A percentile compares a stretch with the other conserved stretches of the same genome.
These are phyloP conservation scores for Stichodactyla mertensii DNA, from an alignment of 64 coral and sea anemone species.

Conservation along the genomic window DNA sequence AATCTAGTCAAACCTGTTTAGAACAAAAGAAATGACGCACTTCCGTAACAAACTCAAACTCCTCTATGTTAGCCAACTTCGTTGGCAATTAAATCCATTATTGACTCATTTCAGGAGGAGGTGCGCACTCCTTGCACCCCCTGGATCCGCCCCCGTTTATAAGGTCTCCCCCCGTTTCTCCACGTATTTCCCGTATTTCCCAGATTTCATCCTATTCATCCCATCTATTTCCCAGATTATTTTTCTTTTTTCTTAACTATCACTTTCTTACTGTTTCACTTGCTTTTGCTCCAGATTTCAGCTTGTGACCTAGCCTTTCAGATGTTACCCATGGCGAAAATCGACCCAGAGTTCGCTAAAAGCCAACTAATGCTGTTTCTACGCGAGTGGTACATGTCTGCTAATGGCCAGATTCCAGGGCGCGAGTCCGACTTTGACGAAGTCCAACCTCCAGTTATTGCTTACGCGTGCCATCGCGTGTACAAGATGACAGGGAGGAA, in stretches of 20 bases:
- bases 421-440: conserved; percentile 67
- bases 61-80: too few species aligned
- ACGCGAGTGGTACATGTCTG: conserved; percentile 71
- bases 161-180: too few species aligned
- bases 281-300: conserved; percentile 40
- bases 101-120: too few species aligned
- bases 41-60: too few species aligned
- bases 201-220: too few species aligned
- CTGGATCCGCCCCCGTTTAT: too few species aligned
- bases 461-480: conserved; percentile 55
- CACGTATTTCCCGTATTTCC: too few species aligned
- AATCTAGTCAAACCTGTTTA: too few species aligned
- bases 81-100: too few species aligned
- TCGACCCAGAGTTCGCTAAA: conserved; percentile 84
- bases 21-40: too few species aligned
- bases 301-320: conserved; percentile 72
- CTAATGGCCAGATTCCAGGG: conserved; percentile 74
- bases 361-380: conserved; percentile 72
- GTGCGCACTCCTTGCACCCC: too few species aligned
- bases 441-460: conserved; percentile 76
- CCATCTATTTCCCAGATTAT: not conserved
- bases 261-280: too few species aligned
- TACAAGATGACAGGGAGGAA: conserved; percentile 61
- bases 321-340: conserved; percentile 63
- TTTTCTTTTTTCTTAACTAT: not conserved